These are phyloP conservation scores for Promerops cafer DNA, from an alignment of 2,113 vertebrate genomes.

Conservation along the genomic window DNA sequence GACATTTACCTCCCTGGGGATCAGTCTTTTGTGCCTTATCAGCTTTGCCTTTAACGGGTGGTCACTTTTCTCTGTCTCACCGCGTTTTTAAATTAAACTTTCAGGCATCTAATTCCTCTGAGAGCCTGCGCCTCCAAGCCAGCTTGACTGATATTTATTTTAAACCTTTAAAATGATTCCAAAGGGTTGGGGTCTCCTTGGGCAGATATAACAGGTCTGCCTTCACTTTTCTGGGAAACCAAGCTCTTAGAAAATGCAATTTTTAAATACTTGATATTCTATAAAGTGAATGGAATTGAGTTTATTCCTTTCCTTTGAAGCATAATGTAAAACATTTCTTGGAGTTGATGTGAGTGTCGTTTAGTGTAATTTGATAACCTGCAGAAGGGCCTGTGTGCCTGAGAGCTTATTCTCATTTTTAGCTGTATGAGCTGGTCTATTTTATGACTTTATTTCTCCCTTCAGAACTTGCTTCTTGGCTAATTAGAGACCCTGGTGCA, in stretches of 20 bases:
- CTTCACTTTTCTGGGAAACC: not conserved
- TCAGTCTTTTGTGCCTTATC: not conserved
- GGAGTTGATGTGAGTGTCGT: not conserved
- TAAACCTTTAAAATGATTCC: not conserved
- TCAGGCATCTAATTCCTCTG: not conserved
- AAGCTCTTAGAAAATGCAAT: not conserved
- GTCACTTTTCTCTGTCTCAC: not conserved
- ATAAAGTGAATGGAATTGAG: not conserved
- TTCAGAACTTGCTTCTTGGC: not conserved
- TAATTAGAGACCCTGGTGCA: slow-evolving; percentile 7
- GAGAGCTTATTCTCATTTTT: not conserved
- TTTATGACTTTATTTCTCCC: not conserved
- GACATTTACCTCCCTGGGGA: not conserved
- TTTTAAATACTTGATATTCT: not conserved
- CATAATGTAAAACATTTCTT: not conserved
- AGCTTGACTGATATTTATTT: not conserved
- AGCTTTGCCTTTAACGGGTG: not conserved
- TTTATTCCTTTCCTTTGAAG: slow-evolving; percentile 32
- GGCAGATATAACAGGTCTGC: not conserved
- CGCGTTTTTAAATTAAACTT: slow-evolving; percentile 3
- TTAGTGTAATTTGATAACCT: slow-evolving; percentile 10
- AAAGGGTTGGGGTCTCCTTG: not conserved
- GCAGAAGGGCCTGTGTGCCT: not conserved
- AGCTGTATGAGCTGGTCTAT: not conserved
- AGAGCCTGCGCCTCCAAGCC: not conserved